Conservation (phyloP, 2,888 invertebrate genomes). For the Agapostemon virescens region DNA sequence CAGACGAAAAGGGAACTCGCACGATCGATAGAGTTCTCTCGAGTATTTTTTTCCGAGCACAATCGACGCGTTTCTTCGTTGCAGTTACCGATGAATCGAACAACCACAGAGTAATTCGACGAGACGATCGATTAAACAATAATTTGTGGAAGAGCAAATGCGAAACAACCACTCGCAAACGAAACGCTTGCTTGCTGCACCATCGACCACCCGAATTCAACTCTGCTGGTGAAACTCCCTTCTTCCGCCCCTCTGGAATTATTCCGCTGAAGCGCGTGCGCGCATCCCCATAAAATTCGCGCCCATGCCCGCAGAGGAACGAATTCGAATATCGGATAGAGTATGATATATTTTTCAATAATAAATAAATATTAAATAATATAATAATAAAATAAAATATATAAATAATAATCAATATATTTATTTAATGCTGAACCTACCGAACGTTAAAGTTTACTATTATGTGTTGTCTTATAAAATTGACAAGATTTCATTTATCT, state of each 20-base stretch:
- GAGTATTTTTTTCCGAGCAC: not conserved
- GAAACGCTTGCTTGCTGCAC: constrained; percentile 24
- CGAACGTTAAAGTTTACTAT: too few relatives aligned
- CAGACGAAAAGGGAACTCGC: too few relatives aligned
- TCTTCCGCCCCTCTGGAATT: not conserved
- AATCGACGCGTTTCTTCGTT: not conserved
- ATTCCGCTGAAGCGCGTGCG: constrained; percentile 48
- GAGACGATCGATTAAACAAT: not conserved
- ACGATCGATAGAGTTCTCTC: constrained; percentile 14
- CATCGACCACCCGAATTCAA: constrained; percentile 47
- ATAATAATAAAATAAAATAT: too few relatives aligned
- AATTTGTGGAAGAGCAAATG: not conserved
- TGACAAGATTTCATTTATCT: too few relatives aligned
- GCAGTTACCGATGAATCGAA: not conserved
- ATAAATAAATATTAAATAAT: not conserved
- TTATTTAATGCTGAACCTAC: too few relatives aligned
- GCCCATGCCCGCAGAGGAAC: constrained; percentile 17
- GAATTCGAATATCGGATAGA: not conserved
- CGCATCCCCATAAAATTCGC: constrained; percentile 18
- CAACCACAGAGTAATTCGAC: not conserved
- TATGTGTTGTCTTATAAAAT: too few relatives aligned
- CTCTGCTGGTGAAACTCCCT: constrained; percentile 24
- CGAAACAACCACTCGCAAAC: not conserved
- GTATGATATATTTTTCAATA: not conserved
- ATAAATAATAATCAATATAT: too few relatives aligned